Evolutionary conservation across 2,797 vertebrate species (phyloP), one percentile per base, ranked within the genome.

Genomic region (Salmo trutta): DNA sequence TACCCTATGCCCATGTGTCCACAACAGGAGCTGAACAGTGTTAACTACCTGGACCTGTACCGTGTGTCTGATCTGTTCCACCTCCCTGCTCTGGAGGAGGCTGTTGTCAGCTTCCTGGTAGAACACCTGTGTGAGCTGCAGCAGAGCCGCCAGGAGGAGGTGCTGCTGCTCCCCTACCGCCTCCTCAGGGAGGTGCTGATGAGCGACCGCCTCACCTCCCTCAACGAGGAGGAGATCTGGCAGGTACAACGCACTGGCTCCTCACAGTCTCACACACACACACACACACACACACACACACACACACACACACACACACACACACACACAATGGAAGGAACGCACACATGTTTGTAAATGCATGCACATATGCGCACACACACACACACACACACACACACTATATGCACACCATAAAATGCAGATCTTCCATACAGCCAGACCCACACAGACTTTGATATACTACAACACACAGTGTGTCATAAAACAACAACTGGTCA

Each of bases 31-130:
- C 94, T 99, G 90, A 99, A 96, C 94, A 96, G 94, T 78, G 95
- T 97, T 89, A 98, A 99, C 94, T 99, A 99, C 92, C 94, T 99
- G 95, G 97, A 98, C 93, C 93, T 98, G 88, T 99, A 98, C 92
- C 96, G 96, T 31, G 95, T 99, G 84, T 97, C 97, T 0, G 98
- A 99, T 92, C 95, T 99, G 84, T 99, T 99, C 94, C 97, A 98
- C 93, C 96, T 99, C 86, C 96, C 97, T 51, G 86, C 96, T 85
- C 84, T 99, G 90, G 98, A 98, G 93, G 96, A 96, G 81, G 97
- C 97, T 14, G 97, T 98, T 88, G 95, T 99, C 87, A 94, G 94
- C 90, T 99, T 98, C 93, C 94, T 99, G 92, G 97, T 99, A 90
- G 96, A 98, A 82, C 96, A 99, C 88, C 96, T 99, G 85, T 97